These are phyloP conservation scores for Calliopsis andreniformis DNA, from an alignment of 1,140 invertebrate species.

Conservation along the genomic window DNA sequence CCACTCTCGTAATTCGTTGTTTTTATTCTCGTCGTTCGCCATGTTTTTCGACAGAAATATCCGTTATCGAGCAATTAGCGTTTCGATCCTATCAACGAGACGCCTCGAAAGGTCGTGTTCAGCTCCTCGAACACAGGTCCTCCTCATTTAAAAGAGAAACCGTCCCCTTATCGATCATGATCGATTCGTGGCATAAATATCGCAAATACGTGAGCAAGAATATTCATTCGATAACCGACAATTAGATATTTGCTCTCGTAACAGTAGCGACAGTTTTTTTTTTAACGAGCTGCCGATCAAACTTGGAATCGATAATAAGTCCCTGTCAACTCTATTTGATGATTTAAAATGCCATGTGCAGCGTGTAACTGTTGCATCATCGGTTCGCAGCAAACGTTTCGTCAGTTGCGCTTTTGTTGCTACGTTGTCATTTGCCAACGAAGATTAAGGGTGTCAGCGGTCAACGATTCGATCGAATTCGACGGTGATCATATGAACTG, in stretches of 20 bases:
- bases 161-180: constrained; percentile 3
- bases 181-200: neutral
- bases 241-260: neutral
- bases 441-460: constrained; percentile 33
- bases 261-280: neutral
- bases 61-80: constrained; percentile 47
- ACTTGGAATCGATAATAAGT: too few species aligned
- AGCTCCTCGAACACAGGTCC: neutral
- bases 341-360: too few species aligned
- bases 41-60: constrained; percentile 26
- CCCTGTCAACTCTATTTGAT: too few species aligned
- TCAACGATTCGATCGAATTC: constrained; percentile 13
- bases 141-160: neutral
- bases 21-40: neutral
- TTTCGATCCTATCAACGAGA: neutral
- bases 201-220: neutral
- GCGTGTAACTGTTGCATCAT: constrained; percentile 8
- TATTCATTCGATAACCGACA: neutral
- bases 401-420: neutral
- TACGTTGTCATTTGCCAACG: neutral
- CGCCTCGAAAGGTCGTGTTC: constrained; percentile 19
- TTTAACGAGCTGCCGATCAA: neutral
- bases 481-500: neutral
- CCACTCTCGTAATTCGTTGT: neutral
- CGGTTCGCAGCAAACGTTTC: neutral